Evolutionary conservation across 2,888 invertebrate species (phyloP), one percentile per base, ranked within the genome.

Genomic region (Mesodorylaimus sp.): DNA sequence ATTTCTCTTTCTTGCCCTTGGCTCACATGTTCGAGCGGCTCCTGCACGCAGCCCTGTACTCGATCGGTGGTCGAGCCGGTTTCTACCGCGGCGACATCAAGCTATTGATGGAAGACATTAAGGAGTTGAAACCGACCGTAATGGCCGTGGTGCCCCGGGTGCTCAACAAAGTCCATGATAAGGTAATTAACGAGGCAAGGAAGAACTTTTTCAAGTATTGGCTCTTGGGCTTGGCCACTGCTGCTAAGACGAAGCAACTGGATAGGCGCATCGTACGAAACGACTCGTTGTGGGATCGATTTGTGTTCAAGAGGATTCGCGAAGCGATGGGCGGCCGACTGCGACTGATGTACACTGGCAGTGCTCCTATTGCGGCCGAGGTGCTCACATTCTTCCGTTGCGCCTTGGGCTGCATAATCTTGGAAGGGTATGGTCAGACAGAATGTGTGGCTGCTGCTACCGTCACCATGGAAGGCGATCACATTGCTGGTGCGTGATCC

Each of bases 121-220:
- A 81, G 66, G 82, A 83, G 32, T 73, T 95, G 48, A 80, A 79
- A 63, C 93, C 95, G 0, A 93, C 93, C 0, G 79, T 93, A 54
- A 83, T 87, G 73, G 89, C 91, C 3, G 86, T 89, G 1, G 95
- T 95, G 50, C 95, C 95, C 1, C 76, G 93, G 53, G 75, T 95
- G 16, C 74, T 95, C 37, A 95, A 95, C 72, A 77, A 91, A 56
- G 79, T 95, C 57, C 89, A 85, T 67, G 91, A 95, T 66, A 88
- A 85, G 68, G 48, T 60, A 23, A 60, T 61, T 60, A 54, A 56
- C 5, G 63, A 63, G 48, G 63, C 61, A 25, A 60, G 59, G 57
- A 61, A 63, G 53, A 62, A 61, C 28, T 47, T 48, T 5, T 16
- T 64, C 46, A 63, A 61, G 51, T 56, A 57, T 41, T 46, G 54